Percentiles rank a stretch among this genome's conserved stretches.
Conservation (phyloP, 2,888 invertebrate species). For the Sicus ferrugineus region DNA sequence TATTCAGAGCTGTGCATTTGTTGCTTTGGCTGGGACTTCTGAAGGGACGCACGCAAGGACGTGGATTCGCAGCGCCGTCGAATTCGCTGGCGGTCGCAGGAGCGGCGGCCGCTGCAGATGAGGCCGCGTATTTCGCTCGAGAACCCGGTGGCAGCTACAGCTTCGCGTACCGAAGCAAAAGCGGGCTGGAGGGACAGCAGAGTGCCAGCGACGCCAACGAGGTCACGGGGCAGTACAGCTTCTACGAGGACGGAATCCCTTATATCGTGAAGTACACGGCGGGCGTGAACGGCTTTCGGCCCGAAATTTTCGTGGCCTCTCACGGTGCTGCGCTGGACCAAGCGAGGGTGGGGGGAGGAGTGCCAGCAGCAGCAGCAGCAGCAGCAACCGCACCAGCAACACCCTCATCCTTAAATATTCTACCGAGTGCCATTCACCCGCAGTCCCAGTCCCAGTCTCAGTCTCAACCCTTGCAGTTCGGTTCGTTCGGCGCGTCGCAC, state of each 20-base stretch:
- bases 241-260: slow-evolving; percentile 40
- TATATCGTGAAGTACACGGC: slow-evolving; percentile 43
- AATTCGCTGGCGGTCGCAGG: slow-evolving; percentile 24
- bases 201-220: slow-evolving; percentile 50
- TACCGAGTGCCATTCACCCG: slow-evolving; percentile 4
- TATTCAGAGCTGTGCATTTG: neutral
- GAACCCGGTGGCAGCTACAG: slow-evolving; percentile 61
- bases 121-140: slow-evolving; percentile 57
- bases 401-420: no score
- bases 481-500: slow-evolving; percentile 25
- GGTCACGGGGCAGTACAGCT: slow-evolving; percentile 46
- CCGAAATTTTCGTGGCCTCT: slow-evolving; percentile 38
- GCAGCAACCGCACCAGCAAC: slow-evolving; percentile 18
- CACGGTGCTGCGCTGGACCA: slow-evolving; percentile 26
- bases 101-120: neutral
- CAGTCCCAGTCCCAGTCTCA: slow-evolving; percentile 10
- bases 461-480: slow-evolving; percentile 4
- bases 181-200: slow-evolving; percentile 55
- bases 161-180: slow-evolving; percentile 62
- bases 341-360: neutral
- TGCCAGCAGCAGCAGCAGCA: slow-evolving; percentile 10
- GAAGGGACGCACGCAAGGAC: slow-evolving; percentile 26
- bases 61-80: slow-evolving; percentile 26
- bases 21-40: neutral
- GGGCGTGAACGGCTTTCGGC: slow-evolving; percentile 42